phyloP scores from a whole-genome alignment of 2,113 vertebrate genomes.

The Nyctereutes procyonoides region DNA sequence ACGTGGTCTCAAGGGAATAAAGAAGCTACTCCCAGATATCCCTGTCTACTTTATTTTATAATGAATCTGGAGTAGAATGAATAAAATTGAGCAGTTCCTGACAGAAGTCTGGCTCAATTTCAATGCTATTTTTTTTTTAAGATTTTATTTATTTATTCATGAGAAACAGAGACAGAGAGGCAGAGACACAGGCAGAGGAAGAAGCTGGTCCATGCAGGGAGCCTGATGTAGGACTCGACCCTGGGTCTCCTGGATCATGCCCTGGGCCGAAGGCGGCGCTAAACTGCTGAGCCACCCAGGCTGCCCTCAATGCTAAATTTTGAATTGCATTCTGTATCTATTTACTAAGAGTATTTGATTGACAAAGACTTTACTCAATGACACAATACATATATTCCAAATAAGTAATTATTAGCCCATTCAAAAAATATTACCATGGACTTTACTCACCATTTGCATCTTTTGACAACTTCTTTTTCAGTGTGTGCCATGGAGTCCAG shows the following conservation, averaged over 20 bases:
- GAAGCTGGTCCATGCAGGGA: too few species aligned
- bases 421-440: not conserved
- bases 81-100: not conserved
- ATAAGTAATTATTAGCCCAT: not conserved
- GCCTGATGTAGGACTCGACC: too few species aligned
- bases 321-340: not conserved
- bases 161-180: too few species aligned
- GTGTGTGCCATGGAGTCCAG: not conserved
- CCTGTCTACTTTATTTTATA: not conserved
- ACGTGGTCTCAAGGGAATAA: not conserved
- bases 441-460: not conserved
- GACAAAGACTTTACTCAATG: not conserved
- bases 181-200: too few species aligned
- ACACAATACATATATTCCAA: not conserved
- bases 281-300: too few species aligned
- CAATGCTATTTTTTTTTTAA: not conserved
- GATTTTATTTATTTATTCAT: too few species aligned
- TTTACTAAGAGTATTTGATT: not conserved
- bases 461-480: not conserved
- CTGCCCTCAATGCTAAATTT: not conserved
- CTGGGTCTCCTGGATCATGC: too few species aligned
- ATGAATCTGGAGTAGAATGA: not conserved
- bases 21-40: not conserved
- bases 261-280: too few species aligned
- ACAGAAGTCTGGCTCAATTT: not conserved